phyloP scores from a whole-genome alignment of 1,140 invertebrate species.

The Sipha flava region DNA sequence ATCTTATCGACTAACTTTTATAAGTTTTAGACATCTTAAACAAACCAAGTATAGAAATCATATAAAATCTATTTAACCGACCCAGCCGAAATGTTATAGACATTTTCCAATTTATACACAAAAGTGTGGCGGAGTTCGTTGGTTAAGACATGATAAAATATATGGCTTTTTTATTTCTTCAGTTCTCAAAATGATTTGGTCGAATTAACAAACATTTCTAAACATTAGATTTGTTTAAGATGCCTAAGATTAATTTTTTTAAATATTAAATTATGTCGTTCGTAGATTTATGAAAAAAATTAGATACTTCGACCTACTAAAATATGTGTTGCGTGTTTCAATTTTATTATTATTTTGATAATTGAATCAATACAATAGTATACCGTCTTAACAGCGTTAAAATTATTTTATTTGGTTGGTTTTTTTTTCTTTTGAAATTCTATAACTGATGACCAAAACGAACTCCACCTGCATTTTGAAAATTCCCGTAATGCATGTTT shows the following conservation, averaged over 20 bases:
- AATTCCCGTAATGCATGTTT: not conserved
- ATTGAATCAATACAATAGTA: not conserved
- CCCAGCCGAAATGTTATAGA: not conserved
- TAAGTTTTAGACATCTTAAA: not conserved
- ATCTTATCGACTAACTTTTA: constrained; percentile 12
- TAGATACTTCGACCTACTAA: too few species aligned
- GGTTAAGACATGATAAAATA: not conserved
- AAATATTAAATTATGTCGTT: not conserved
- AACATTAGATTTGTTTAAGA: not conserved
- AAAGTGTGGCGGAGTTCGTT: constrained; percentile 9
- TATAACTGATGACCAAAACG: not conserved
- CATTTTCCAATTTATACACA: not conserved
- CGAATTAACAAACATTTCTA: not conserved
- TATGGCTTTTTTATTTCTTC: not conserved
- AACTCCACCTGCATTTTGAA: constrained; percentile 29
- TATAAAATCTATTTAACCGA: not conserved
- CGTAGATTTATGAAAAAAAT: too few species aligned
- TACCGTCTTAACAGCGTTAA: not conserved
- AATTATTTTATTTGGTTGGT: not conserved
- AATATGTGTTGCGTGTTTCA: constrained; percentile 21
- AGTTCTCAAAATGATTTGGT: not conserved
- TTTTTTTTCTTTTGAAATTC: not conserved
- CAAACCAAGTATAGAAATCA: not conserved
- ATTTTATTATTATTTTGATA: not conserved
- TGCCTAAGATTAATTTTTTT: not conserved